Conservation (phyloP, 2,888 invertebrate species). For the Chymomyza fuscimana region DNA sequence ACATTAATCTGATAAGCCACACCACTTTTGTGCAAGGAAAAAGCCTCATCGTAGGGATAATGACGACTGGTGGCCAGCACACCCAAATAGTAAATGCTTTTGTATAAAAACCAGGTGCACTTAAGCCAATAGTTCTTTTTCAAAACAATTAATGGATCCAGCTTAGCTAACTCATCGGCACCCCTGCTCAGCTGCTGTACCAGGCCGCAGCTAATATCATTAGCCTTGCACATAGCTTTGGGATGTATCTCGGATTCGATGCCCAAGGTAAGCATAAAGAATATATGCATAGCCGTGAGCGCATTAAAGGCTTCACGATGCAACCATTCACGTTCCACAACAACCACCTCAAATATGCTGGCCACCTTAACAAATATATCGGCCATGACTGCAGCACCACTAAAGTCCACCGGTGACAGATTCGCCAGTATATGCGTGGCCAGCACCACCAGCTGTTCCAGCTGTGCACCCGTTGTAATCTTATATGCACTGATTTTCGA, state of each 20-base stretch:
- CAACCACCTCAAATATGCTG: not conserved
- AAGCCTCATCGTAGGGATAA: constrained; percentile 6
- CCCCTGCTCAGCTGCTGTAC: not conserved
- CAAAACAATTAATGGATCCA: constrained; percentile 16
- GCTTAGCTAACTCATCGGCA: not conserved
- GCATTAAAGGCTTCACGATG: constrained; percentile 21
- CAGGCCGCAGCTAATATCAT: constrained; percentile 14
- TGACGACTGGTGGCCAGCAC: constrained; percentile 23
- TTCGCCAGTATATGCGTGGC: not conserved
- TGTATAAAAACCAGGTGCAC: constrained; percentile 23
- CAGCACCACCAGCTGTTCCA: constrained; percentile 29
- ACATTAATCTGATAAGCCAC: constrained; percentile 34
- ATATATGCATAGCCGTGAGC: constrained; percentile 20
- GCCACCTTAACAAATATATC: constrained; percentile 10
- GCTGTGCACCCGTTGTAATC: constrained; percentile 3
- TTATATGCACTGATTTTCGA: not conserved
- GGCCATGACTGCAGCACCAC: constrained; percentile 1
- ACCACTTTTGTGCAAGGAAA: not conserved
- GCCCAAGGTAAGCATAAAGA: constrained; percentile 7
- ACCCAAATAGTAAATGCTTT: constrained; percentile 28
- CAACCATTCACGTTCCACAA: constrained; percentile 4
- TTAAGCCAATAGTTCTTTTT: constrained; percentile 31
- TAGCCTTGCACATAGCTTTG: constrained; percentile 29
- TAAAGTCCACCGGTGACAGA: constrained; percentile 11
- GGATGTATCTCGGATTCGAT: constrained; percentile 1